Evolutionary conservation across 2,113 vertebrate genomes (phyloP).

Genomic region (Dipodomys stephensi): DNA sequence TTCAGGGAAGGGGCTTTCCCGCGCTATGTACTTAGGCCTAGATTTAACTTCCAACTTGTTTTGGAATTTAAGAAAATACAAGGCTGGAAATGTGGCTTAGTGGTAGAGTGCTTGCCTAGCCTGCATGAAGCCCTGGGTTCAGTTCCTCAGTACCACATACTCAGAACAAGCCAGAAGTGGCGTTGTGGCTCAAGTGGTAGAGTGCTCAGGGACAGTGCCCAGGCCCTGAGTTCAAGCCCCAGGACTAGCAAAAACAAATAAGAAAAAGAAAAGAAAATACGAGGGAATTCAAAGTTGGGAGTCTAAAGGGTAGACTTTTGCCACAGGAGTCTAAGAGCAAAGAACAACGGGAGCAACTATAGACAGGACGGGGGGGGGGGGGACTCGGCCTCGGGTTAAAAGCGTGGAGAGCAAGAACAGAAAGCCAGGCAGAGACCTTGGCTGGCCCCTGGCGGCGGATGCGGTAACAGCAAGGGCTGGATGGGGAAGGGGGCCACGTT

Average conservation of each 20-base stretch:
- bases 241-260: too few species aligned
- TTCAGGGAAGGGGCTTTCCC: not conserved
- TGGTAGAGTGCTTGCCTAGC: too few species aligned
- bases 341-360: not conserved
- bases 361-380: not conserved
- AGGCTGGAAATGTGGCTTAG: too few species aligned
- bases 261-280: not conserved
- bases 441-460: not conserved
- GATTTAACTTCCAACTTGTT: not conserved
- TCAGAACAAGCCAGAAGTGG: too few species aligned
- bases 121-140: too few species aligned
- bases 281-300: not conserved
- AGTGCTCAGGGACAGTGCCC: too few species aligned
- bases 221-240: too few species aligned
- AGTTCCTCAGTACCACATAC: too few species aligned
- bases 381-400: not conserved
- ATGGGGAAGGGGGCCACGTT: too few species aligned
- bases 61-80: slow-evolving; percentile 14
- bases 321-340: not conserved
- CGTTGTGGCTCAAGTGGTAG: too few species aligned
- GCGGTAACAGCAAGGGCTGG: not conserved
- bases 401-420: not conserved
- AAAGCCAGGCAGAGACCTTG: not conserved
- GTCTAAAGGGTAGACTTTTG: not conserved
- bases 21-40: not conserved